Conservation (phyloP, 2,113 vertebrate genomes). For the Ibidorhyncha struthersii region DNA sequence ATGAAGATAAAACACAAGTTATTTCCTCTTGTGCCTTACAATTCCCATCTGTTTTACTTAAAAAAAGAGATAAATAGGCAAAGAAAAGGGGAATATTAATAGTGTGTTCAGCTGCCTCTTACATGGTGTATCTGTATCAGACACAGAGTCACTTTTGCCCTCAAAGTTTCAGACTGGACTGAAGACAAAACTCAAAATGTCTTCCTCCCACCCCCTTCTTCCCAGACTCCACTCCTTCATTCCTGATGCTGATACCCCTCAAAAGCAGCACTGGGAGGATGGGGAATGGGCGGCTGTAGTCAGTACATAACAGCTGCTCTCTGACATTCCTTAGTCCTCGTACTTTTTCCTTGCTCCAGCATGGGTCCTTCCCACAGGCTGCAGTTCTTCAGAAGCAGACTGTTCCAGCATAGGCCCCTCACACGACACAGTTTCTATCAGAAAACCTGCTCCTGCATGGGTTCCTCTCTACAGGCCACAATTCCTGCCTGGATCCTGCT, state of each 20-base stretch:
- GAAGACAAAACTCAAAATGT: background rate
- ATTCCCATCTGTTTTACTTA: background rate
- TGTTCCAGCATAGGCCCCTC: background rate
- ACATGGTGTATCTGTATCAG: background rate
- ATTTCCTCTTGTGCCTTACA: background rate
- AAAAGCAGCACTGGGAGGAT: rapidly evolving
- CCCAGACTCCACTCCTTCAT: background rate
- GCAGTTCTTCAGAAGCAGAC: background rate
- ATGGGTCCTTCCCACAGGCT: background rate
- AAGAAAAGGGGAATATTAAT: background rate
- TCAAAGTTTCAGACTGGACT: background rate
- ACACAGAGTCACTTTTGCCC: background rate
- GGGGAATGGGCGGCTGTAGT: rapidly evolving
- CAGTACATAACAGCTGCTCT: background rate
- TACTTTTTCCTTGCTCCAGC: background rate
- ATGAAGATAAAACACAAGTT: background rate
- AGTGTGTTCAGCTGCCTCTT: background rate
- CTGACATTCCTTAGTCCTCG: background rate
- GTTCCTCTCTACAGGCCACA: background rate
- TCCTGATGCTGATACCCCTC: background rate
- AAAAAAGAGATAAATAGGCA: background rate
- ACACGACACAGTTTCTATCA: no score
- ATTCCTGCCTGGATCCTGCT: background rate
- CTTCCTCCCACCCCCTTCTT: rapidly evolving
- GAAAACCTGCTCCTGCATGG: background rate